Evolutionary conservation across 2,113 vertebrate species (phyloP).

Genomic region (Aspiorhynchus laticeps): DNA sequence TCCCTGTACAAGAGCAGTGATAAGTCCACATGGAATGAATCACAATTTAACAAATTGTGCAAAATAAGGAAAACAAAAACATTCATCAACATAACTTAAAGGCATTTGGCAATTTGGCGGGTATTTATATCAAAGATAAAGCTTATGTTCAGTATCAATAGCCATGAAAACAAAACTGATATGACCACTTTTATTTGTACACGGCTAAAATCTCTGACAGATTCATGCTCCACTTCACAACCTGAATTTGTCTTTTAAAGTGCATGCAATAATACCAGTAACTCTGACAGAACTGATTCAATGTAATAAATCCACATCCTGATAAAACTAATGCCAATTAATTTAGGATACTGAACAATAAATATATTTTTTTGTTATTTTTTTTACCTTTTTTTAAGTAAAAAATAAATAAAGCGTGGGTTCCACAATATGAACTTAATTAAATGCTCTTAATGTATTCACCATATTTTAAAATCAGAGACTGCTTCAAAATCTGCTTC

Average conservation of each 20-base stretch:
- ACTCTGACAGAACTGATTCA: slow-evolving; percentile 81
- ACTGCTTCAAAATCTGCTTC: slow-evolving; percentile 87
- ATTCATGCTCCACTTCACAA: slow-evolving; percentile 92
- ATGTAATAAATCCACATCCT: slow-evolving; percentile 97
- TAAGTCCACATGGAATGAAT: slow-evolving; percentile 77
- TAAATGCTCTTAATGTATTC: slow-evolving; percentile 99
- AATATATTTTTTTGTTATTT: slow-evolving; percentile 73
- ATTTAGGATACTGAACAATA: slow-evolving; percentile 77
- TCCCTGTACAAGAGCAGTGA: slow-evolving; percentile 79
- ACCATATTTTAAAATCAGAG: slow-evolving; percentile 80
- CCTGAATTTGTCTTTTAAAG: slow-evolving; percentile 94
- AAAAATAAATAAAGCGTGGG: slow-evolving; percentile 82
- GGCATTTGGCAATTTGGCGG: slow-evolving; percentile 80
- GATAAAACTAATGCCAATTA: slow-evolving; percentile 76
- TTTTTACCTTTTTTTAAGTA: slow-evolving; percentile 89
- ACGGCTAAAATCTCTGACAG: slow-evolving; percentile 99
- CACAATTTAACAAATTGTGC: slow-evolving; percentile 72
- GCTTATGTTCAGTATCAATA: slow-evolving; percentile 74
- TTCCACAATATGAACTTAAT: slow-evolving; percentile 98
- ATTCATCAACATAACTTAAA: slow-evolving; percentile 77
- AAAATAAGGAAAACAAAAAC: slow-evolving; percentile 63
- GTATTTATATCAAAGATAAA: slow-evolving; percentile 76
- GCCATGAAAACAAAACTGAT: slow-evolving; percentile 74
- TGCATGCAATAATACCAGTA: slow-evolving; percentile 99
- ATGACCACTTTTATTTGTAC: slow-evolving; percentile 99